Evolutionary conservation across 2,797 vertebrate species (phyloP), one percentile per base, ranked within the genome.

Genomic region (Dendrocincla tyrannina): DNA sequence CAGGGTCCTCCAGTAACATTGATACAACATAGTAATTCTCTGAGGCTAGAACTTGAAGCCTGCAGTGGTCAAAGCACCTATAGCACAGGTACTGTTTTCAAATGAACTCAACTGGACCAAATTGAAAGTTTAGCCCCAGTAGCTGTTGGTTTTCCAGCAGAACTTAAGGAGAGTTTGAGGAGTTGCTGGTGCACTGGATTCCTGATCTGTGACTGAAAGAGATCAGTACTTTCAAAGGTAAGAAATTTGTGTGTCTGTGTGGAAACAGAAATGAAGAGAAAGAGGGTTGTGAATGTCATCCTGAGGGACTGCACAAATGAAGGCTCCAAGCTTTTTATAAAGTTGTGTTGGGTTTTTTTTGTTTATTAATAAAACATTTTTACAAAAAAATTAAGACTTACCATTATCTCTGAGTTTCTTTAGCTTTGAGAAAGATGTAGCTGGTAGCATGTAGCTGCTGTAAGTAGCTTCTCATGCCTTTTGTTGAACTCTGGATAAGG

Each of bases 141-240:
- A 59, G 5, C 6, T 67, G 19, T 33, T 78, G 24, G 5, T 42
- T 11, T 60, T 25, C 35, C 28, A 76, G 52, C 5, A 62, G 18
- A 16, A 25, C 28, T 17, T 13, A 53, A 41, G 3, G 37, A 56
- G 44, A 39, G 22, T 55, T 78, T 81, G 46, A 56, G 16, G 2
- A 33, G 19, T 1, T 2, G 18, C 2, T 17, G 3, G 6, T 20
- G 3, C 0, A 1, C 1, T 73, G 14, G 2, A 7, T 64, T 69
- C 2, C 1, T 92, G 5, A 5, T 37, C 3, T 46, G 13, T 44
- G 13, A 1, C 5, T 88, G 18, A 55, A 44, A 30, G 4, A 25
- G 4, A 30, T 0, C 0, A 12, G 4, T 8, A 2, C 3, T 77
- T 82, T 32, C 25, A 56, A 67, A 76, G 4, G 16, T 13, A 67